Evolutionary conservation across 1,140 invertebrate genomes (phyloP).

Genomic region (Drosophila hydei): DNA sequence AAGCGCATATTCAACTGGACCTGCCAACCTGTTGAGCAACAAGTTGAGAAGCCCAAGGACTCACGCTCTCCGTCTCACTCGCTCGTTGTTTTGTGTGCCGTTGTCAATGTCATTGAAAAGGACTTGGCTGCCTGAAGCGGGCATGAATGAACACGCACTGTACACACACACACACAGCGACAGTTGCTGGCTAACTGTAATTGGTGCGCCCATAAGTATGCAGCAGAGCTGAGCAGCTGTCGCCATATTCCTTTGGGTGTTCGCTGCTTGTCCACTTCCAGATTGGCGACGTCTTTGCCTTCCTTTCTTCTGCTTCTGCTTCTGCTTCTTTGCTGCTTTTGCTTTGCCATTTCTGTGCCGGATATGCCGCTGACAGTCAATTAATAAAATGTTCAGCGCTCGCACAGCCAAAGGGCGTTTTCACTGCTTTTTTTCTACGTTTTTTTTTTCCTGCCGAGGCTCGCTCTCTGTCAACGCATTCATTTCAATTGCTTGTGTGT

Average conservation of each 20-base stretch:
- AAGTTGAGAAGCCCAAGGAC: conserved; percentile 28
- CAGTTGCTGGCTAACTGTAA: not conserved
- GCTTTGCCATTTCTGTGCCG: conserved; percentile 21
- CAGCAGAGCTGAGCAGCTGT: conserved; percentile 19
- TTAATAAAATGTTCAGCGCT: conserved; percentile 66
- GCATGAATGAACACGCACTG: conserved; percentile 45
- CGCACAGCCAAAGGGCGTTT: conserved; percentile 52
- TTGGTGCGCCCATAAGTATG: conserved; percentile 27
- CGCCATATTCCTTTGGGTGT: conserved; percentile 12
- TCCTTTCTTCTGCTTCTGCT: not conserved
- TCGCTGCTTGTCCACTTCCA: not conserved
- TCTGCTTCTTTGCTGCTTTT: not conserved
- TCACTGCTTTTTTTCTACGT: conserved; percentile 22
- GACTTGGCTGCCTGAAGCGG: conserved; percentile 48
- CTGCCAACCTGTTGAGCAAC: conserved; percentile 63
- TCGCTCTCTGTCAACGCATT: not conserved
- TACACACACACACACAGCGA: not conserved
- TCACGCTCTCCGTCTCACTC: not conserved
- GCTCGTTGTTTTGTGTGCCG: conserved; percentile 25
- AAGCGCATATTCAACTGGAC: conserved; percentile 38
- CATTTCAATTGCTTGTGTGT: conserved; percentile 10
- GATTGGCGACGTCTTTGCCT: conserved; percentile 19
- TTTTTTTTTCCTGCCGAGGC: conserved; percentile 3
- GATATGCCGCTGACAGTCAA: conserved; percentile 66
- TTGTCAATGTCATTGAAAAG: conserved; percentile 69